These are phyloP conservation scores for Natator depressus DNA, from an alignment of 2,113 vertebrate genomes.

Conservation along the genomic window DNA sequence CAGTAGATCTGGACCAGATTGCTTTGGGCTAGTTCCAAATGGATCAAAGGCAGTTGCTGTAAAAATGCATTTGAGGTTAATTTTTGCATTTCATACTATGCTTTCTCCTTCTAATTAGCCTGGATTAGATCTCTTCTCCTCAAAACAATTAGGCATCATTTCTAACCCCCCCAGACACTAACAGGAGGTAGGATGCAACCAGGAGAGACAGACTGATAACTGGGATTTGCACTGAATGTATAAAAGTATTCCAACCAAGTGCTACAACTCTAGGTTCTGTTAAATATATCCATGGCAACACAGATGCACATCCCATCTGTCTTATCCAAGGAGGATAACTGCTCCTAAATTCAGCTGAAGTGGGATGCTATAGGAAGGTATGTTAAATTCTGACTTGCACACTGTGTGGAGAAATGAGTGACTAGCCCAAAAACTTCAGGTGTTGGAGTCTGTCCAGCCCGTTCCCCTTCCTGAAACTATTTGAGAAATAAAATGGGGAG, in stretches of 20 bases:
- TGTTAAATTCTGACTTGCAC: not conserved
- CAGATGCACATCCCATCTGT: not conserved
- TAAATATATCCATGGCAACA: not conserved
- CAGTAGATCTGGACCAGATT: constrained; percentile 91
- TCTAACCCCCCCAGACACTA: not conserved
- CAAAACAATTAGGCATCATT: not conserved
- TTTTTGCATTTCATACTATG: no score
- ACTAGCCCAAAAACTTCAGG: not conserved
- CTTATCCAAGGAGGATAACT: not conserved
- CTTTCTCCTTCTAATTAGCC: not conserved
- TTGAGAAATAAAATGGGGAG: not conserved
- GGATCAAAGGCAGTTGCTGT: constrained; percentile 88
- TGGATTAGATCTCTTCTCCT: not conserved
- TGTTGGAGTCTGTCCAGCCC: not conserved
- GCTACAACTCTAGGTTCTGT: not conserved
- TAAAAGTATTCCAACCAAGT: not conserved
- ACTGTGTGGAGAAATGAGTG: not conserved
- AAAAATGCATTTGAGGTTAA: constrained; percentile 15
- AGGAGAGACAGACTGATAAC: not conserved
- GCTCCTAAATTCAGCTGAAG: not conserved
- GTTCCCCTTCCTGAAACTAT: not conserved
- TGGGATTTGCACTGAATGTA: not conserved
- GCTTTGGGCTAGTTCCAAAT: constrained; percentile 88
- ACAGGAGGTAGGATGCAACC: not conserved
- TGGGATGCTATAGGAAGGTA: not conserved